phyloP scores from a whole-genome alignment of 2,797 vertebrate genomes.

The Halcyon chelicuti region DNA sequence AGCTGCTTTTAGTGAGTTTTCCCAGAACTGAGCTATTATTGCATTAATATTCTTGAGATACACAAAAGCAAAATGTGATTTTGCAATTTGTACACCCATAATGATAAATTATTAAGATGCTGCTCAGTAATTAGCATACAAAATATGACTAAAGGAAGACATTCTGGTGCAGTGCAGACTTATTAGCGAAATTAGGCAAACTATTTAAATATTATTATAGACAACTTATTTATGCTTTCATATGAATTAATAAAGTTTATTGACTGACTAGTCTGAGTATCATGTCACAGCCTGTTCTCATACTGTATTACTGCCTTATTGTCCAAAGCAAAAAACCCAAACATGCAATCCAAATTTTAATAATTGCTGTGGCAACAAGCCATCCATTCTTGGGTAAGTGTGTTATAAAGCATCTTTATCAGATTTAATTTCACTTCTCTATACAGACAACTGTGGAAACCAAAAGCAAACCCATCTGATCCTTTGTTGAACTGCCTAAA shows the following conservation, averaged over 20 bases:
- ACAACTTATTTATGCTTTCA: not conserved
- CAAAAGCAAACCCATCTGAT: not conserved
- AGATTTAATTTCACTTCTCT: not conserved
- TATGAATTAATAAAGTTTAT: not conserved
- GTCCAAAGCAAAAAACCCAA: not conserved
- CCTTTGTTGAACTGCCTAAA: not conserved
- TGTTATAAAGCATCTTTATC: not conserved
- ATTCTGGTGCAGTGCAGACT: not conserved
- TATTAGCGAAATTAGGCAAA: not conserved
- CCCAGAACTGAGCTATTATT: not conserved
- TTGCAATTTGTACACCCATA: not conserved
- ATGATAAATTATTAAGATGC: conserved; percentile 3
- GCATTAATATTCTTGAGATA: not conserved
- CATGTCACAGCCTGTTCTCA: not conserved
- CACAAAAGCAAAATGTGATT: not conserved
- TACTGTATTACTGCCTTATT: not conserved
- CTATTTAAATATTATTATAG: not conserved
- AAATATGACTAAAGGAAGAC: not conserved
- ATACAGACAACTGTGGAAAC: not conserved
- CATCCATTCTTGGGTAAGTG: not conserved
- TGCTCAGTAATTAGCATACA: not conserved
- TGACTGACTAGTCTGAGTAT: not conserved
- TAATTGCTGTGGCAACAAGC: not conserved
- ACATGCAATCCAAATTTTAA: not conserved
- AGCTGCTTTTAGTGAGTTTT: not conserved